Conservation (phyloP, 2,113 vertebrate genomes). For the Etheostoma spectabile region DNA sequence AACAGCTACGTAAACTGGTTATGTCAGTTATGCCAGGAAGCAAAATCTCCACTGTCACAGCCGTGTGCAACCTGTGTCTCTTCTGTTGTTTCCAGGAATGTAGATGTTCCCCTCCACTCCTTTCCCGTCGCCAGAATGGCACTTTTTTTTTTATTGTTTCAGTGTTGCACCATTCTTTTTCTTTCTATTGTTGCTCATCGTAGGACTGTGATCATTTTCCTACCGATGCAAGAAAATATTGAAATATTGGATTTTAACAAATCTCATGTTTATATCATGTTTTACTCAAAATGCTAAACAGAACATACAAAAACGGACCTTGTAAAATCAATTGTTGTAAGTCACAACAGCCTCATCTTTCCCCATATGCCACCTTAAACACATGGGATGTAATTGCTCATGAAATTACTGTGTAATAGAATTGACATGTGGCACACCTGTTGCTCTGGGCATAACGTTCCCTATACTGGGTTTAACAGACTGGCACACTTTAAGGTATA, state of each 20-base stretch:
- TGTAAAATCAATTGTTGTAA: slow-evolving; percentile 18
- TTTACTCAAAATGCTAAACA: background rate
- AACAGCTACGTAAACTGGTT: slow-evolving; percentile 92
- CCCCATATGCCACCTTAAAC: slow-evolving; percentile 36
- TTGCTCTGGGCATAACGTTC: slow-evolving; percentile 42
- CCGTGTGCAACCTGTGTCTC: slow-evolving; percentile 29
- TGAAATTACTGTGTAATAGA: slow-evolving; percentile 68
- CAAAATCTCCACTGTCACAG: slow-evolving; percentile 28
- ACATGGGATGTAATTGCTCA: slow-evolving; percentile 71
- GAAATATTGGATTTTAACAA: slow-evolving; percentile 72
- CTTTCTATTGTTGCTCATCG: slow-evolving; percentile 78
- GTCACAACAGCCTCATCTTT: slow-evolving; percentile 38
- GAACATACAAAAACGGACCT: background rate
- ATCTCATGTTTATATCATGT: slow-evolving; percentile 20
- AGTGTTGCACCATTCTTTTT: slow-evolving; percentile 71
- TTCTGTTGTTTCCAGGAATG: slow-evolving; percentile 49
- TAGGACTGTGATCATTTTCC: slow-evolving; percentile 80
- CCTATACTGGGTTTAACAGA: no score
- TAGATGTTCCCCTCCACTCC: slow-evolving; percentile 82
- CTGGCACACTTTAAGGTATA: slow-evolving; percentile 1
- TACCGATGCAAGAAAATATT: slow-evolving; percentile 85
- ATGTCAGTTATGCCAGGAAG: slow-evolving; percentile 58
- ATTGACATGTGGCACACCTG: slow-evolving; percentile 65
- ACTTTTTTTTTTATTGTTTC: no score
- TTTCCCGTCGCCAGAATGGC: slow-evolving; percentile 85